phyloP scores from a whole-genome alignment of 2,113 vertebrate species.

The Halcyon senegalensis region DNA sequence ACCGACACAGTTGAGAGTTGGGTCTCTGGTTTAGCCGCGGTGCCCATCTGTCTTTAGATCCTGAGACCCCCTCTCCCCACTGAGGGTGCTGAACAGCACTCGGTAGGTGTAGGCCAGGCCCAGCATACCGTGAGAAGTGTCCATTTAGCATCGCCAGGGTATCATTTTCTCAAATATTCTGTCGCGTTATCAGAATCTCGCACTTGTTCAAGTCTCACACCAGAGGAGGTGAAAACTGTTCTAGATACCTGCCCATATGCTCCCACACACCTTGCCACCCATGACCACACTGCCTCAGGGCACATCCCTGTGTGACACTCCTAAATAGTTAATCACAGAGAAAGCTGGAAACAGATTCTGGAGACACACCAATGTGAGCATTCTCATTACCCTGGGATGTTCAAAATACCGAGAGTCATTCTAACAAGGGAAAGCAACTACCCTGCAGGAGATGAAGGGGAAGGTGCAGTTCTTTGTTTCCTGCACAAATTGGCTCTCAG shows the following conservation, averaged over 20 bases:
- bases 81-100: neutral
- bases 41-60: neutral
- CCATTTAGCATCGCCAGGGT: neutral
- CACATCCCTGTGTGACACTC: neutral
- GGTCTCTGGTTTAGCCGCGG: neutral
- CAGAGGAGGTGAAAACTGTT: neutral
- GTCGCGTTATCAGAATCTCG: neutral
- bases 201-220: neutral
- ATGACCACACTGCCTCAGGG: neutral
- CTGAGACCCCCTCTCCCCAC: neutral
- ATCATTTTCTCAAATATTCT: neutral
- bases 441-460: neutral
- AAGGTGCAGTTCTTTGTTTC: neutral
- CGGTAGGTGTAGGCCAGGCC: neutral
- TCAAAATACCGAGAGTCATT: neutral
- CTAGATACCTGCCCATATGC: neutral
- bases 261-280: neutral
- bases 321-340: neutral
- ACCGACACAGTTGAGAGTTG: neutral
- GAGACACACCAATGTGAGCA: neutral
- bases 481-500: neutral
- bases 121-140: fast-evolving
- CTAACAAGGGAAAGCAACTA: neutral
- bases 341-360: neutral
- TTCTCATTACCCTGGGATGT: neutral